These are phyloP conservation scores for Formica exsecta DNA, from an alignment of 1,140 invertebrate genomes.

Conservation along the genomic window DNA sequence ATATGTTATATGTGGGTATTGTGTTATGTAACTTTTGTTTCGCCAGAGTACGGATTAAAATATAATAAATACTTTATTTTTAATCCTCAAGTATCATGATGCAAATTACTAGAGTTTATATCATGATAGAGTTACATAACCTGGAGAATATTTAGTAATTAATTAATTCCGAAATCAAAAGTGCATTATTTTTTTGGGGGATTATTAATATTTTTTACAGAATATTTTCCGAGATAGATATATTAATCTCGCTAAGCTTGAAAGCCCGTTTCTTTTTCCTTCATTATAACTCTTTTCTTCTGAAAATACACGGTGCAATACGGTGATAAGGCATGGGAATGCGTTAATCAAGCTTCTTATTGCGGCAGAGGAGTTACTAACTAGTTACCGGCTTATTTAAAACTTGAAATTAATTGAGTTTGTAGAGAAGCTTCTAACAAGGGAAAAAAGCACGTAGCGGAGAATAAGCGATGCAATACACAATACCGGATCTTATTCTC, in stretches of 20 bases:
- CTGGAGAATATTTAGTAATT: background rate
- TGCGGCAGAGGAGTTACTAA: conserved; percentile 61
- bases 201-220: conserved; percentile 23
- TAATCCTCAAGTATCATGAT: background rate
- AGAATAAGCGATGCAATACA: conserved; percentile 42
- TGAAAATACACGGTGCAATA: conserved; percentile 52
- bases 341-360: conserved; percentile 64
- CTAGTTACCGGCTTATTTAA: conserved; percentile 62
- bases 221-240: background rate
- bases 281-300: conserved; percentile 45
- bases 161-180: background rate
- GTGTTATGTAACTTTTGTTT: conserved; percentile 15
- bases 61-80: background rate
- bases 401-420: conserved; percentile 63
- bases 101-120: background rate
- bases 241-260: conserved; percentile 43
- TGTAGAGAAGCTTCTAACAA: conserved; percentile 52
- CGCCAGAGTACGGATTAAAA: background rate
- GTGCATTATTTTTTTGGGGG: background rate
- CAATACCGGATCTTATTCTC: conserved; percentile 39
- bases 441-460: conserved; percentile 32
- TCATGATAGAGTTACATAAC: background rate
- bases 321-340: conserved; percentile 61
- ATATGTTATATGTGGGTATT: conserved; percentile 2
- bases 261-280: background rate